A percentile compares a stretch with the other conserved stretches of the same genome.
Evolutionary conservation across 2,113 vertebrate genomes (phyloP).

Genomic region (Clupea harengus): DNA sequence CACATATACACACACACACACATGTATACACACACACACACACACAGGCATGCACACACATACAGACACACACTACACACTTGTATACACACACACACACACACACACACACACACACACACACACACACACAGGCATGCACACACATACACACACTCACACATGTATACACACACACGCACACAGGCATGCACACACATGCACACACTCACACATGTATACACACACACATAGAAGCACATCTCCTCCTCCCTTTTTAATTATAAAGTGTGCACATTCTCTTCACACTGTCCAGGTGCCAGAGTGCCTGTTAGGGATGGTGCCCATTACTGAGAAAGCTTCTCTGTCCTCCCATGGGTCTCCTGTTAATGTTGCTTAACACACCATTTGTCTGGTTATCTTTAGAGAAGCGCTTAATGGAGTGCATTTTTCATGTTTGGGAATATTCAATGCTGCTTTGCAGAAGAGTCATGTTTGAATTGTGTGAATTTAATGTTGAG

Average conservation of each 20-base stretch:
- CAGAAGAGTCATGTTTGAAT: neutral
- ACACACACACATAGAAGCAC: neutral
- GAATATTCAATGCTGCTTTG: neutral
- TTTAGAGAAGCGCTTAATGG: neutral
- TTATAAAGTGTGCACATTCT: constrained; percentile 14
- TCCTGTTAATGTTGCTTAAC: constrained; percentile 2
- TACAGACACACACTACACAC: neutral
- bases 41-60: neutral
- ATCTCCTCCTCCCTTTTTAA: neutral
- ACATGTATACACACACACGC: neutral
- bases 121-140: neutral
- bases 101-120: neutral
- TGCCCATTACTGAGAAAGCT: neutral
- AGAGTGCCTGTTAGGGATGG: constrained; percentile 16
- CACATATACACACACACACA: neutral
- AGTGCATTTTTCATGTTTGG: neutral
- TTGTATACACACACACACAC: neutral
- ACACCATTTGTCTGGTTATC: neutral
- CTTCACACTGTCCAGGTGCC: constrained; percentile 15
- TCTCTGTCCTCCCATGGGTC: neutral
- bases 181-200: neutral
- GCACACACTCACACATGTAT: neutral
- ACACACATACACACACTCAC: neutral
- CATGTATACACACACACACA: neutral
- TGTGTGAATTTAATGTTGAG: too few species aligned